Evolutionary conservation across 2,888 invertebrate species (phyloP).

Genomic region (Gymnosoma rotundatum): DNA sequence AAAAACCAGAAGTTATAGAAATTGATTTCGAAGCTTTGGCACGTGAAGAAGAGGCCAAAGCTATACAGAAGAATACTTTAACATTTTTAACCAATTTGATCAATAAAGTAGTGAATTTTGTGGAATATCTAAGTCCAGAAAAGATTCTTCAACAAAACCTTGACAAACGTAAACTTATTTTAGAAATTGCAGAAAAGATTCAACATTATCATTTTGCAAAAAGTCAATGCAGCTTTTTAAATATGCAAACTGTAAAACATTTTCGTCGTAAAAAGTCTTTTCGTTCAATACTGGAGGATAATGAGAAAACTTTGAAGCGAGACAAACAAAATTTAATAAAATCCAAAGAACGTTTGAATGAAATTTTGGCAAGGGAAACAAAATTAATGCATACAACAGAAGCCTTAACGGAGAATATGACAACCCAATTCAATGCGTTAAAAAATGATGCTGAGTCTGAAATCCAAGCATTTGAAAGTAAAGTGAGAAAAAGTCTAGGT

Average conservation of each 20-base stretch:
- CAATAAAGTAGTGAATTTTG: conserved; percentile 61
- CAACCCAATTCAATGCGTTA: neutral
- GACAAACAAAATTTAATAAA: conserved; percentile 65
- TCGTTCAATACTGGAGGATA: conserved; percentile 73
- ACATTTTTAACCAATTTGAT: conserved; percentile 73
- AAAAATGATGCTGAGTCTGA: conserved; percentile 31
- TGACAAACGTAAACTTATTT: conserved; percentile 72
- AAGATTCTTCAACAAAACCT: conserved; percentile 69
- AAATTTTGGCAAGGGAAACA: conserved; percentile 31
- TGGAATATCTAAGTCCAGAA: conserved; percentile 68
- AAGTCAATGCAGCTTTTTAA: conserved; percentile 70
- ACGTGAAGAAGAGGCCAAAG: neutral
- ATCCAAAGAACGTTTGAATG: conserved; percentile 71
- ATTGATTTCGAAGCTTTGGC: conserved; percentile 52
- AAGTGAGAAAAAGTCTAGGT: conserved; percentile 57
- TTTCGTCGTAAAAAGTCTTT: conserved; percentile 74
- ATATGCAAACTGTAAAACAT: conserved; percentile 74
- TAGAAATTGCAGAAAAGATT: conserved; percentile 40
- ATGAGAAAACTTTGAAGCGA: conserved; percentile 10
- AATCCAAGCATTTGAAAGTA: conserved; percentile 41
- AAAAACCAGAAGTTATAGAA: neutral
- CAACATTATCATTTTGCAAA: conserved; percentile 62
- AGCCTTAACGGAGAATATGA: conserved; percentile 6
- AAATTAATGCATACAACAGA: conserved; percentile 54
- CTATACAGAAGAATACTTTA: conserved; percentile 19